Percentiles rank a stretch among this genome's conserved stretches.
These are phyloP conservation scores for Parapristionchus giblindavisi DNA, from an alignment of 2,888 invertebrate genomes.

Conservation along the genomic window DNA sequence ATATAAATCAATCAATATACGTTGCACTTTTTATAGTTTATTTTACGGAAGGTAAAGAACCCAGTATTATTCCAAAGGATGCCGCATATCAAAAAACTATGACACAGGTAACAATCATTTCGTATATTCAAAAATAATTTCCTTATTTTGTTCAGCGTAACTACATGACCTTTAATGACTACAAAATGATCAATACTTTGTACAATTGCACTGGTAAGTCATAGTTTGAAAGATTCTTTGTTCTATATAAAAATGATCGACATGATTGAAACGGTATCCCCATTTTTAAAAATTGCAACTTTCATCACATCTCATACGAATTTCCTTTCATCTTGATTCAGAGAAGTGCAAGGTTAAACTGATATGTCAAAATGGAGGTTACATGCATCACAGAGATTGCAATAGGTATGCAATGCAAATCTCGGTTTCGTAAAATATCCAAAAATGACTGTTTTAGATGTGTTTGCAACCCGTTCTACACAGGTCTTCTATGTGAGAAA, in stretches of 20 bases:
- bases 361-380: conserved; percentile 29
- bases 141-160: conserved; percentile 7
- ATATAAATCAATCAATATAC: too few species aligned
- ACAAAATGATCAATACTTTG: conserved; percentile 24
- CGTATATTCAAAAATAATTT: background rate
- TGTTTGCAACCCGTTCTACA: conserved; percentile 26
- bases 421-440: background rate
- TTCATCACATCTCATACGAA: background rate
- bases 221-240: background rate
- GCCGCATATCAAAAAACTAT: background rate
- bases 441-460: conserved; percentile 7
- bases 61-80: background rate
- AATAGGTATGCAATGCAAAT: background rate
- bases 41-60: background rate
- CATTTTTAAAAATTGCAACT: background rate
- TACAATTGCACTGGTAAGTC: conserved; percentile 7
- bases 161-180: conserved; percentile 24
- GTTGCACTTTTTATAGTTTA: background rate
- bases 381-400: conserved; percentile 1
- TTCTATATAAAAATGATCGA: background rate
- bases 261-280: background rate
- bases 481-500: too few species aligned
- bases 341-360: background rate
- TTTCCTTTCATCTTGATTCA: conserved; percentile 5
- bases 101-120: conserved; percentile 4